Conservation (phyloP, 1,140 invertebrate genomes). For the Tetragonula clypearis region DNA sequence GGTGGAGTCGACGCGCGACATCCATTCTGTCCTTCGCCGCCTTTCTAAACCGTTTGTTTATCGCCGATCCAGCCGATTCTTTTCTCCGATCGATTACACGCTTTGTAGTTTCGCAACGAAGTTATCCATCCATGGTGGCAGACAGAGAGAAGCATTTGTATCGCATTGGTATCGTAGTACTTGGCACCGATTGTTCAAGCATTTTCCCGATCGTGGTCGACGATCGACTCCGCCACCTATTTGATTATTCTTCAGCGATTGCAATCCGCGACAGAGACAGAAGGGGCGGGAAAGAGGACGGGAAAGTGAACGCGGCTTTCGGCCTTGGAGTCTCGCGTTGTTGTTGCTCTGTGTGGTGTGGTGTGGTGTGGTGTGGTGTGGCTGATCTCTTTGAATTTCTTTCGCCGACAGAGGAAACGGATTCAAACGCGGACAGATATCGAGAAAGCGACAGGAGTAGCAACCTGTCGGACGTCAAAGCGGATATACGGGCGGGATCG, state of each 20-base stretch:
- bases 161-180: too few species aligned
- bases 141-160: too few species aligned
- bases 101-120: background rate
- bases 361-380: background rate
- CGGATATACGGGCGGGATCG: conserved; percentile 92
- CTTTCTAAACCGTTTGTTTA: conserved; percentile 30
- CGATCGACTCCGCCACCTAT: background rate
- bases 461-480: conserved; percentile 94
- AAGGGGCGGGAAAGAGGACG: too few species aligned
- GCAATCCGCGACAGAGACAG: too few species aligned
- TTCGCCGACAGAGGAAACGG: conserved; percentile 78
- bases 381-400: background rate
- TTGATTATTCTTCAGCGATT: background rate
- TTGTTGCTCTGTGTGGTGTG: too few species aligned
- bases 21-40: background rate
- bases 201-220: background rate
- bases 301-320: too few species aligned
- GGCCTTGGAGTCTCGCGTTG: background rate
- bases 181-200: too few species aligned
- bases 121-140: background rate
- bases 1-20: background rate
- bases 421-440: conserved; percentile 89
- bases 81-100: background rate
- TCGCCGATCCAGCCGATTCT: background rate
- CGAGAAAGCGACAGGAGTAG: conserved; percentile 94